A percentile compares a stretch with the other conserved stretches of the same genome.
Conservation (phyloP, 1,140 invertebrate genomes). For the Pachyrhynchus sulphureomaculatus region DNA sequence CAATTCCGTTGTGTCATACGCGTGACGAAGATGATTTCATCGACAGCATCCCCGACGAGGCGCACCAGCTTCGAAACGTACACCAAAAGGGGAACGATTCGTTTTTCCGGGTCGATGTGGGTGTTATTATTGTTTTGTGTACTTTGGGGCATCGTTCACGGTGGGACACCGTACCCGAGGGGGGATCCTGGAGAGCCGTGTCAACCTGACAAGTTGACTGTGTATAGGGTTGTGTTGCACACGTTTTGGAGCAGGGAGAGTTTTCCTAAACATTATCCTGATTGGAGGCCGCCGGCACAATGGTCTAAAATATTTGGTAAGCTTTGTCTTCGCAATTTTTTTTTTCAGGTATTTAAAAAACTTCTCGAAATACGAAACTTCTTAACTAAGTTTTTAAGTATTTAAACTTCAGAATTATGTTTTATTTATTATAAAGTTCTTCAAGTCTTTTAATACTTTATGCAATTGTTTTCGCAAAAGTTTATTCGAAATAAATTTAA, state of each 20-base stretch:
- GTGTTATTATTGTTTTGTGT: slow-evolving; percentile 16
- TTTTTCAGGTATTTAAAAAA: too few species aligned
- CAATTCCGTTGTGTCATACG: neutral
- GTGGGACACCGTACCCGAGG: slow-evolving; percentile 10
- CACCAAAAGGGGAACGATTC: neutral
- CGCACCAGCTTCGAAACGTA: neutral
- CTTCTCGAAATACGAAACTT: too few species aligned
- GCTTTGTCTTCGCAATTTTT: too few species aligned
- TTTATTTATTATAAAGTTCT: too few species aligned
- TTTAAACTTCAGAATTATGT: too few species aligned
- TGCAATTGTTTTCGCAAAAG: too few species aligned
- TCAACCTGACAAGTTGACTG: slow-evolving; percentile 69
- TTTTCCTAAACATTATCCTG: slow-evolving; percentile 90
- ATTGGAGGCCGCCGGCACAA: slow-evolving; percentile 86
- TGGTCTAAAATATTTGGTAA: slow-evolving; percentile 89
- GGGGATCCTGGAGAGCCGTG: slow-evolving; percentile 38
- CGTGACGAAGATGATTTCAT: slow-evolving; percentile 4
- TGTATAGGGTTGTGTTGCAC: slow-evolving; percentile 82
- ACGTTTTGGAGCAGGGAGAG: slow-evolving; percentile 87
- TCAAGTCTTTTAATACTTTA: too few species aligned
- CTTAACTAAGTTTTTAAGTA: too few species aligned
- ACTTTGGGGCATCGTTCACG: slow-evolving; percentile 12
- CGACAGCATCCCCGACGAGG: slow-evolving; percentile 15
- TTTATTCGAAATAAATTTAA: too few species aligned
- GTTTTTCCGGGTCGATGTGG: neutral